Evolutionary conservation across 92 coral and sea anemone genomes (phyloP).

Genomic region (Metridium senile): DNA sequence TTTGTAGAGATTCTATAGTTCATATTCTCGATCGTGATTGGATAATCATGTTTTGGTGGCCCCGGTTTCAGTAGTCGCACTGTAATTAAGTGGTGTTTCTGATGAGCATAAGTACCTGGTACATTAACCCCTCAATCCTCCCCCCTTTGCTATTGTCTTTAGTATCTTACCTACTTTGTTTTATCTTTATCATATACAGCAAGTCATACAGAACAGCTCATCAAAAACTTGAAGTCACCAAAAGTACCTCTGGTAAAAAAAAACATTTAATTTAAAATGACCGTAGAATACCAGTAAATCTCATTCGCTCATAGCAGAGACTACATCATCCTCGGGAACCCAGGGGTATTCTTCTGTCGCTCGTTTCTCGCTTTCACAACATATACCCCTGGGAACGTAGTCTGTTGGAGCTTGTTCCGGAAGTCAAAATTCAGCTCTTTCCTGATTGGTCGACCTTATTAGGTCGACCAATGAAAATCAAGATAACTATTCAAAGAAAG

Average conservation of each 20-base stretch:
- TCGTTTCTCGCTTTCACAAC: too few relatives aligned
- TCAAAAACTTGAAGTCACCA: slow-evolving; percentile 64
- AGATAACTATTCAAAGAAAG: too few relatives aligned
- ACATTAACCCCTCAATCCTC: neutral
- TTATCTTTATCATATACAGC: slow-evolving; percentile 21
- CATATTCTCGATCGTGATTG: too few relatives aligned
- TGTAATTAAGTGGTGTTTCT: neutral
- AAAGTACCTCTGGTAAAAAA: slow-evolving; percentile 79
- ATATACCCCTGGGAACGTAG: too few relatives aligned
- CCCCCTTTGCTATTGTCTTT: neutral
- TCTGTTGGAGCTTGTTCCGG: too few relatives aligned
- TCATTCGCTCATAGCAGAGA: neutral
- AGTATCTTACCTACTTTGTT: neutral
- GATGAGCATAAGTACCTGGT: neutral
- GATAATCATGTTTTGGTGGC: too few relatives aligned
- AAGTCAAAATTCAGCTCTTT: too few relatives aligned
- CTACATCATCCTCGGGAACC: neutral
- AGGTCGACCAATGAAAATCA: too few relatives aligned
- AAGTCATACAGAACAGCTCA: slow-evolving; percentile 40
- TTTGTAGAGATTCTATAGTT: too few relatives aligned
- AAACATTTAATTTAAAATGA: neutral
- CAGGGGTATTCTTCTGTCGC: too few relatives aligned
- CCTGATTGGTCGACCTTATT: too few relatives aligned
- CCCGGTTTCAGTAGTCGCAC: too few relatives aligned
- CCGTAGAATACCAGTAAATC: neutral